phyloP scores from a whole-genome alignment of 2,888 invertebrate genomes.

The Caenorhabditis sulstoni region DNA sequence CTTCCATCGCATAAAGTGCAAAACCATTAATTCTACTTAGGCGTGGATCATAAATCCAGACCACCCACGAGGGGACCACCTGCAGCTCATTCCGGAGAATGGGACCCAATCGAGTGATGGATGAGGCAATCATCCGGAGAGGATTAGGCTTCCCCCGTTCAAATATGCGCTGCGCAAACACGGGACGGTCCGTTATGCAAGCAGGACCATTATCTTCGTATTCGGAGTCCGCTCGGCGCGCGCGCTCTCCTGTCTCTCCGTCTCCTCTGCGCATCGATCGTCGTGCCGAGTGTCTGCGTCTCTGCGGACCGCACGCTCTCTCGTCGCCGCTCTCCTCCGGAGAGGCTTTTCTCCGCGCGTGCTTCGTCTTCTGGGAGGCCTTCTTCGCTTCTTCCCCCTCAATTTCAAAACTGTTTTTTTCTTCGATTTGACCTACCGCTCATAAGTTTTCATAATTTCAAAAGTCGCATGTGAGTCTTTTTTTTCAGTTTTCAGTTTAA shows the following conservation, averaged over 20 bases:
- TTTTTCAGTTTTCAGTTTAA: too few relatives aligned
- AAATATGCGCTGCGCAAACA: constrained; percentile 22
- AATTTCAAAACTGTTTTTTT: neutral
- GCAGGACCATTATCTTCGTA: constrained; percentile 14
- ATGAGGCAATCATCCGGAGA: constrained; percentile 11
- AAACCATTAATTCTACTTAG: constrained; percentile 26
- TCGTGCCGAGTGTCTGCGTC: constrained; percentile 16
- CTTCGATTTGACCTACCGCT: too few relatives aligned
- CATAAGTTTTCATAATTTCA: too few relatives aligned
- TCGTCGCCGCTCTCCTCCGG: constrained; percentile 10
- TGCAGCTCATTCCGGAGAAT: constrained; percentile 40
- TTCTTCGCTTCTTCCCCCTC: neutral
- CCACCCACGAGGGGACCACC: constrained; percentile 22
- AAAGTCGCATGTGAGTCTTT: too few relatives aligned
- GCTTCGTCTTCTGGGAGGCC: constrained; percentile 37
- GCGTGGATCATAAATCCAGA: constrained; percentile 29
- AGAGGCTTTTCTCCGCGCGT: constrained; percentile 41
- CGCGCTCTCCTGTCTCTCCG: constrained; percentile 21
- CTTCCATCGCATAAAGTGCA: constrained; percentile 31
- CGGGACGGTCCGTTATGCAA: constrained; percentile 31
- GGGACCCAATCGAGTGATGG: constrained; percentile 17
- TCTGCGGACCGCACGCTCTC: constrained; percentile 4
- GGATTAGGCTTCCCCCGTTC: too few relatives aligned
- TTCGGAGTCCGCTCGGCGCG: neutral
- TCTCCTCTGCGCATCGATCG: constrained; percentile 46